These are phyloP conservation scores for Apteryx mantelli DNA, from an alignment of 2,113 vertebrate genomes.

Conservation along the genomic window DNA sequence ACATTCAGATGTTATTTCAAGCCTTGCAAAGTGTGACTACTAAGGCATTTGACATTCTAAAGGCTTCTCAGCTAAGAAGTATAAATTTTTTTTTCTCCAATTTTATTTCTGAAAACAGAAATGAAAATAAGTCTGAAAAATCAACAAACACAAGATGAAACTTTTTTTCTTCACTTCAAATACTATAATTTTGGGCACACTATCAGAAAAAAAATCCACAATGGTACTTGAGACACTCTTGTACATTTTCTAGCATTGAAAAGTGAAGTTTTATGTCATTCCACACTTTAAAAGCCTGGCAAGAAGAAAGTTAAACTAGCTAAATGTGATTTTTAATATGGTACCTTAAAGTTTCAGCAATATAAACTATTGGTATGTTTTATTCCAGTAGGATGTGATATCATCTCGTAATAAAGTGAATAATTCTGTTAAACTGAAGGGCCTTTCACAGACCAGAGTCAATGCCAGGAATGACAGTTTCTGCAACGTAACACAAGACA, in stretches of 20 bases:
- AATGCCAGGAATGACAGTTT: background rate
- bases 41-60: background rate
- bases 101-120: constrained; percentile 13
- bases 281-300: background rate
- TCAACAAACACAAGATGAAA: background rate
- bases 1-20: constrained; percentile 24
- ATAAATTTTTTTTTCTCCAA: background rate
- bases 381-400: background rate
- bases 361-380: background rate
- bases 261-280: background rate
- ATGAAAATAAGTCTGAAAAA: background rate
- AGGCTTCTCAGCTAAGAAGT: background rate
- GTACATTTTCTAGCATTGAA: background rate
- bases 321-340: background rate
- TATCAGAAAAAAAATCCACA: background rate
- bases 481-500: background rate
- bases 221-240: background rate
- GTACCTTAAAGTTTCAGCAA: background rate
- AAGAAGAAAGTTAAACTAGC: background rate
- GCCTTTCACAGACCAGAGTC: background rate
- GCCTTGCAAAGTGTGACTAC: background rate
- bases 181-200: background rate
- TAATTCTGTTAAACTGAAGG: background rate
- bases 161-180: background rate
- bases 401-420: background rate